A percentile compares a stretch with the other conserved stretches of the same genome.
Conservation (phyloP, 2,113 vertebrate genomes). For the Ictalurus punctatus region DNA sequence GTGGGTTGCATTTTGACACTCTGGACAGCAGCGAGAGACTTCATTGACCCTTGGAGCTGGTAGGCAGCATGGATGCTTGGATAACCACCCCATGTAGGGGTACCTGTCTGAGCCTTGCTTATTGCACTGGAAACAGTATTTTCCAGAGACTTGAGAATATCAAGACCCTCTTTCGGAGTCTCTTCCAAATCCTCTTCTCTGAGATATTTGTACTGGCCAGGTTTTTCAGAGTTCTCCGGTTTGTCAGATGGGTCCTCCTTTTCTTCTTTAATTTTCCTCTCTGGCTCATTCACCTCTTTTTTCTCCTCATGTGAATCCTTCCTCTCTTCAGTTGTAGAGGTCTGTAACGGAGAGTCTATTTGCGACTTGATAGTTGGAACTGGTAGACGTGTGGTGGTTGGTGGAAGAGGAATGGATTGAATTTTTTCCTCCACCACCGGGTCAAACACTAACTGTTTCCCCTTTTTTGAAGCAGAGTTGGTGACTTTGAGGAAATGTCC, state of each 20-base stretch:
- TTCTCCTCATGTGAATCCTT: conserved; percentile 78
- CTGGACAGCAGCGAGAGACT: conserved; percentile 81
- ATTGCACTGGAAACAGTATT: conserved; percentile 97
- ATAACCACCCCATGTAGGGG: conserved; percentile 97
- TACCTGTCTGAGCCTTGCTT: conserved; percentile 96
- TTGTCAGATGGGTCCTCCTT: conserved; percentile 84
- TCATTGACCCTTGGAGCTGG: conserved; percentile 89
- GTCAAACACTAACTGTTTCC: conserved; percentile 94
- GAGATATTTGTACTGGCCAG: conserved; percentile 88
- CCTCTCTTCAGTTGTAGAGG: conserved; percentile 76
- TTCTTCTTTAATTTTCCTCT: conserved; percentile 92
- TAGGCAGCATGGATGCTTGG: conserved; percentile 98
- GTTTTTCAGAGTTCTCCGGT: conserved; percentile 79
- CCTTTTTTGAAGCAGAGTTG: conserved; percentile 96
- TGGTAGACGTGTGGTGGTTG: conserved; percentile 88
- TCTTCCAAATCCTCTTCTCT: conserved; percentile 96
- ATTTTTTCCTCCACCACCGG: conserved; percentile 93
- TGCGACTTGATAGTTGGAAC: conserved; percentile 82
- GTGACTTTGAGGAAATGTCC: conserved; percentile 98
- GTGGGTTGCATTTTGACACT: conserved; percentile 87
- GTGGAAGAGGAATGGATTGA: conserved; percentile 95
- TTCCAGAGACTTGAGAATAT: conserved; percentile 95
- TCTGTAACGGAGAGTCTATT: conserved; percentile 78
- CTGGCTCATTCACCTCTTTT: conserved; percentile 66
- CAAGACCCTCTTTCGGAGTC: conserved; percentile 89